Evolutionary conservation across 1,140 invertebrate genomes (phyloP).

Genomic region (Drosophila navojoa): DNA sequence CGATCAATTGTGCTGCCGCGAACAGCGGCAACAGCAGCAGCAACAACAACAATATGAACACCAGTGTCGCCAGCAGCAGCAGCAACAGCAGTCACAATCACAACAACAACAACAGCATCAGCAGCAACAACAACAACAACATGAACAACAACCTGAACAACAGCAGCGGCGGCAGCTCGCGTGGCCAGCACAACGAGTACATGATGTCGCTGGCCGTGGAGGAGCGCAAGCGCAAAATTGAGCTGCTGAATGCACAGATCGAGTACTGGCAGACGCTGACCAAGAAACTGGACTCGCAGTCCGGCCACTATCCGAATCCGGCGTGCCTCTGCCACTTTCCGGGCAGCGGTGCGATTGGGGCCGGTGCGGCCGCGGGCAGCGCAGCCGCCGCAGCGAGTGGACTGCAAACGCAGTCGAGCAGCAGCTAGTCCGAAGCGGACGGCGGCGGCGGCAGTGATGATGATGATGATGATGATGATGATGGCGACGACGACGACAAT

Average conservation of each 20-base stretch:
- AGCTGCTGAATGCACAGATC: constrained; percentile 78
- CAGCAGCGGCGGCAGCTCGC: constrained; percentile 14
- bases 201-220: constrained; percentile 72
- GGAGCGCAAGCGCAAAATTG: constrained; percentile 75
- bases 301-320: constrained; percentile 67
- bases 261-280: constrained; percentile 81
- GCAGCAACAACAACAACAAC: constrained; percentile 1
- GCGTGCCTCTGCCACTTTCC: constrained; percentile 74
- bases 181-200: constrained; percentile 65
- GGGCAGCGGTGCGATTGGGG: constrained; percentile 31
- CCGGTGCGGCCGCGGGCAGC: neutral
- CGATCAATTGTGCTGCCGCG: constrained; percentile 13
- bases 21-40: too few species aligned
- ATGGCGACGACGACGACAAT: neutral
- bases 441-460: constrained; percentile 31
- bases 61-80: neutral
- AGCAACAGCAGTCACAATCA: neutral
- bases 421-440: constrained; percentile 74
- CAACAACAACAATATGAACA: constrained; percentile 1
- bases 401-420: constrained; percentile 67
- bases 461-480: neutral
- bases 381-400: constrained; percentile 35
- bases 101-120: constrained; percentile 23
- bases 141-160: constrained; percentile 1
- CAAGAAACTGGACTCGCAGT: constrained; percentile 71